Evolutionary conservation across 1,140 invertebrate species (phyloP), one percentile per base, ranked within the genome.

Genomic region (Drosophila nigromelanica): DNA sequence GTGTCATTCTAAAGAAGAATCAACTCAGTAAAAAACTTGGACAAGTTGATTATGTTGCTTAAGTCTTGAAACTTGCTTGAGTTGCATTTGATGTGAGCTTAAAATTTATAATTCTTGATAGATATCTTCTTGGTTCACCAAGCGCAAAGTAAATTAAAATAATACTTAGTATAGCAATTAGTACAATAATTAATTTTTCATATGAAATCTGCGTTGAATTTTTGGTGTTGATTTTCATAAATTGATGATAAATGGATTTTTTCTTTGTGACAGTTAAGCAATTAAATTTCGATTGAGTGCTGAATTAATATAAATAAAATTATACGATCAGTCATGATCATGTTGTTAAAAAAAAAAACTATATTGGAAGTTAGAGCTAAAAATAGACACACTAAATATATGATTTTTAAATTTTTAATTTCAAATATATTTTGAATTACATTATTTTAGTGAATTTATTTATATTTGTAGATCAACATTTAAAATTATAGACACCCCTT

Each of bases 11-110:
- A 15, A 33, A 51, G 15, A 61, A 48, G 45, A 14, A 4, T 27
- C 48, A 48, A 33, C 33, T 45, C n/a, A 30, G 40, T 58, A 67
- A 56, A 50, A 48, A 39, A 42, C 35, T 30, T 5, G n/a, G 37
- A 51, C 45, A 60, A 51, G 45, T 51, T 50, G 33, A 33, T 59
- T 33, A 45, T 12, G n/a, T 14, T 51, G 27, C 27, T 6, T 27
- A 27, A 27, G 27, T 27, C 27, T 27, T 6, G 27, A 1, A 6
- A 27, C 27, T 27, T 27, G 27, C 27, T 27, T 27, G 24, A 3
- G 24, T 33, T 67, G 58, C 54, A 50, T 50, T 48, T 27, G 5
- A 24, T 55, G 33, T 27, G 33, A 10, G 27, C 27, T 27, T 27
- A 6, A 27, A 27, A 27, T 27, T 0, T 5, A 48, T 10, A 12